A percentile compares a stretch with the other conserved stretches of the same genome.
Conservation (phyloP, 2,888 invertebrate species). For the Heliconius sara region DNA sequence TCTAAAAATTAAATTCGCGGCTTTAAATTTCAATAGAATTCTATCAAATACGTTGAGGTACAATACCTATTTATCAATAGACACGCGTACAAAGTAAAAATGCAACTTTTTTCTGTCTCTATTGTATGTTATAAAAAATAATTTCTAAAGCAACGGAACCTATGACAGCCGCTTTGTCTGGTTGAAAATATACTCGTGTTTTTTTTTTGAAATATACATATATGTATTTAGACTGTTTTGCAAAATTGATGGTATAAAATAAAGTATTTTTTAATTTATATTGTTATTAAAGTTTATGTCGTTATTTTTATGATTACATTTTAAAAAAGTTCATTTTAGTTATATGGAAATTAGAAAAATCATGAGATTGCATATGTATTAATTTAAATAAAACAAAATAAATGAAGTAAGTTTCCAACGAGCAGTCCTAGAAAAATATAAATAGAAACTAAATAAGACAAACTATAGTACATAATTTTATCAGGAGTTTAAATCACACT, state of each 20-base stretch:
- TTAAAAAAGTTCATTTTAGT: background rate
- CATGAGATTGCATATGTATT: too few relatives aligned
- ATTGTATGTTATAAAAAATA: constrained; percentile 42
- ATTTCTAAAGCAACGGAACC: constrained; percentile 21
- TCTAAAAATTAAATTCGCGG: constrained; percentile 52
- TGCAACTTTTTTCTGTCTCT: constrained; percentile 41
- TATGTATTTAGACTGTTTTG: background rate
- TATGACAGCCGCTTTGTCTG: background rate
- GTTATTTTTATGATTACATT: background rate
- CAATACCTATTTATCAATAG: constrained; percentile 62
- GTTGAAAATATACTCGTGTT: background rate
- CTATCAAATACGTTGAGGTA: constrained; percentile 54
- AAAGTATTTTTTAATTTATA: background rate
- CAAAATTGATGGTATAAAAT: background rate
- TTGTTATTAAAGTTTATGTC: background rate
- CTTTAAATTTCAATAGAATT: constrained; percentile 56
- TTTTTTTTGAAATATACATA: background rate
- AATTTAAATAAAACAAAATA: background rate
- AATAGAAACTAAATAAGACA: too few relatives aligned
- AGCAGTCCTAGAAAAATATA: too few relatives aligned
- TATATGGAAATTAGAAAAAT: background rate
- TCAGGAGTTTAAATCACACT: too few relatives aligned
- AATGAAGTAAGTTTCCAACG: too few relatives aligned
- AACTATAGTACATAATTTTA: too few relatives aligned
- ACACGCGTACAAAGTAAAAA: constrained; percentile 71